phyloP scores from a whole-genome alignment of 2,113 vertebrate species.

The Craseonycteris thonglongyai region DNA sequence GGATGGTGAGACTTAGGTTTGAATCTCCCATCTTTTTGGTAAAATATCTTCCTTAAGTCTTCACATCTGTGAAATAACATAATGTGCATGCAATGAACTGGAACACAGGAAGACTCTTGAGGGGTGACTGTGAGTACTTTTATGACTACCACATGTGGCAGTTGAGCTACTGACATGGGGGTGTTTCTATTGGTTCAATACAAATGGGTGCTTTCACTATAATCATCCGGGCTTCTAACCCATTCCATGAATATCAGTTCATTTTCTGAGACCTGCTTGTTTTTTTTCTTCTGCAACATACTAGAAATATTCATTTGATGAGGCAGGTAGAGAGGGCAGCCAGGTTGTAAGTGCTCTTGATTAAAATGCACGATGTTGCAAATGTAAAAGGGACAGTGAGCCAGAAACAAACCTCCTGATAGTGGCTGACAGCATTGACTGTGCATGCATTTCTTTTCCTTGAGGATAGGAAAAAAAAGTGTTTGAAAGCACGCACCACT shows the following conservation, averaged over 20 bases:
- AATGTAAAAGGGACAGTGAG: conserved; percentile 50
- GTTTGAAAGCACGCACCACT: conserved; percentile 22
- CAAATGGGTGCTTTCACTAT: conserved; percentile 51
- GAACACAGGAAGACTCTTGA: conserved; percentile 45
- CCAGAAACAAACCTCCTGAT: conserved; percentile 57
- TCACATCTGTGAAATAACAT: background rate
- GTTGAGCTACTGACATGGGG: conserved; percentile 36
- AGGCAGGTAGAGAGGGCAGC: conserved; percentile 39
- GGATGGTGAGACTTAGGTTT: background rate
- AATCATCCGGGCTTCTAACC: conserved; percentile 36
- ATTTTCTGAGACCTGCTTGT: conserved; percentile 51
- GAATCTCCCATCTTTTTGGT: background rate
- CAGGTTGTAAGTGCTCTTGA: conserved; percentile 58
- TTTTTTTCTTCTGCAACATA: conserved; percentile 58
- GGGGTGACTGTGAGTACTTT: conserved; percentile 49
- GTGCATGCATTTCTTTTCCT: conserved; percentile 8
- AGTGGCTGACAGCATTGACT: conserved; percentile 54
- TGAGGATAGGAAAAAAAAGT: conserved; percentile 15
- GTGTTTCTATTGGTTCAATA: conserved; percentile 68
- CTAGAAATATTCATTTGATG: conserved; percentile 55
- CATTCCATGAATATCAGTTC: conserved; percentile 39
- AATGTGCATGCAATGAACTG: background rate
- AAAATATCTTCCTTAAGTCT: background rate
- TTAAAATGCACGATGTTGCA: conserved; percentile 69
- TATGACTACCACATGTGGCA: conserved; percentile 33